phyloP scores from a whole-genome alignment of 53 echinoderm and acorn worm genomes.

The Echinometra lucunter region DNA sequence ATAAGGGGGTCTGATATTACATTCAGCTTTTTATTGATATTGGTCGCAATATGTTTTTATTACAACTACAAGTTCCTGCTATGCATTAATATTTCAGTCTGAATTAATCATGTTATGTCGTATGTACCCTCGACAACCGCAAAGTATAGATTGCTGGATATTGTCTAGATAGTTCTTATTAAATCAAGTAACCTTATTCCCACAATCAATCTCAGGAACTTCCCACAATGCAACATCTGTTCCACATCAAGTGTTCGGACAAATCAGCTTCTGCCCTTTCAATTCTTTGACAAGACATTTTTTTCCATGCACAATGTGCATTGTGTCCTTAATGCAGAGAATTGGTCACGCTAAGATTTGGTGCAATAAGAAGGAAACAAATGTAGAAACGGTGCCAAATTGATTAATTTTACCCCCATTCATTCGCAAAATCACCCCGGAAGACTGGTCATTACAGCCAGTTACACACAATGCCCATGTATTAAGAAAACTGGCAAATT shows the following conservation, averaged over 20 bases:
- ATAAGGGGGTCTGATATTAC: too few relatives aligned
- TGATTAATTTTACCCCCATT: conserved; percentile 28
- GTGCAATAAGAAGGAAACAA: not conserved
- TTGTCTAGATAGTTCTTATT: too few relatives aligned
- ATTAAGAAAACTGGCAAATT: not conserved
- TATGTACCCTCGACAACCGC: too few relatives aligned
- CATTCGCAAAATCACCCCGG: not conserved
- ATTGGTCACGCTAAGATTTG: not conserved
- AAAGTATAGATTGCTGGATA: too few relatives aligned
- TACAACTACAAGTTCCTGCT: too few relatives aligned
- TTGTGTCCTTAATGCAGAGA: not conserved
- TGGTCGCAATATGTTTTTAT: too few relatives aligned
- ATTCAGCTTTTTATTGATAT: too few relatives aligned
- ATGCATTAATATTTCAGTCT: too few relatives aligned
- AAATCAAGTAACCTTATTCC: not conserved
- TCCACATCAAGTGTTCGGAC: not conserved
- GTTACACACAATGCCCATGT: conserved; percentile 1
- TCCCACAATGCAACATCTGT: conserved; percentile 13
- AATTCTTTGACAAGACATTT: not conserved
- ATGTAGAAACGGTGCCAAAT: not conserved
- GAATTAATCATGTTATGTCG: too few relatives aligned
- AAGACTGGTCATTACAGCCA: not conserved
- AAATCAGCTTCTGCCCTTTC: not conserved
- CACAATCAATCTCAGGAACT: not conserved
- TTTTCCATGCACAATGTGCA: not conserved